Conservation (phyloP, 2,888 invertebrate species). For the Zonitis immaculata region DNA sequence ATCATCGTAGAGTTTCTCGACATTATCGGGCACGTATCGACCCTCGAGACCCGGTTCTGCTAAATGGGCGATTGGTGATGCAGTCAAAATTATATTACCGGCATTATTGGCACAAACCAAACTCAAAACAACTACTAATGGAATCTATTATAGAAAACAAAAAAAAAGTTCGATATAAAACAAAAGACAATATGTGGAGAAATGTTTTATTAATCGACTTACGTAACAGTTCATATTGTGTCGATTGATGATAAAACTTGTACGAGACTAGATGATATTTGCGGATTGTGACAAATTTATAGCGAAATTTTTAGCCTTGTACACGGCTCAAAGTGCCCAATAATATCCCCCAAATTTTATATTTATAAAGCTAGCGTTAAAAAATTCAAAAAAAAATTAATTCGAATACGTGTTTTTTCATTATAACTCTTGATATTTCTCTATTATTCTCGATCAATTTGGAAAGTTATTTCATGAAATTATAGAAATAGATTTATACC, state of each 20-base stretch:
- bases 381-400: neutral
- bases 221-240: constrained; percentile 12
- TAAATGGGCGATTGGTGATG: neutral
- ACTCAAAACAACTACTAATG: constrained; percentile 2
- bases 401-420: no score
- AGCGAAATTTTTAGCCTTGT: constrained; percentile 16
- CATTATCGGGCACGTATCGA: constrained; percentile 34
- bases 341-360: neutral
- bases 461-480: constrained; percentile 9
- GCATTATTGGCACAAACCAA: neutral
- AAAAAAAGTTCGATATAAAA: constrained; percentile 1
- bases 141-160: neutral
- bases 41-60: constrained; percentile 29
- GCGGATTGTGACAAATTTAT: constrained; percentile 12
- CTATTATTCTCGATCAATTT: no score
- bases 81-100: neutral
- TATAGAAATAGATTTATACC: constrained; percentile 11
- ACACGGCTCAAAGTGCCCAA: constrained; percentile 17
- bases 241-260: neutral
- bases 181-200: neutral
- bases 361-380: neutral
- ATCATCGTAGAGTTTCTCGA: constrained; percentile 37
- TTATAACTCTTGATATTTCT: no score
- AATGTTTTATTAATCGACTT: constrained; percentile 6
- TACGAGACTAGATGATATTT: constrained; percentile 8